Evolutionary conservation across 30 jellyfish, hydroid and myxozoan genomes (phyloP).

Genomic region (Calvadosia cruxmelitensis): DNA sequence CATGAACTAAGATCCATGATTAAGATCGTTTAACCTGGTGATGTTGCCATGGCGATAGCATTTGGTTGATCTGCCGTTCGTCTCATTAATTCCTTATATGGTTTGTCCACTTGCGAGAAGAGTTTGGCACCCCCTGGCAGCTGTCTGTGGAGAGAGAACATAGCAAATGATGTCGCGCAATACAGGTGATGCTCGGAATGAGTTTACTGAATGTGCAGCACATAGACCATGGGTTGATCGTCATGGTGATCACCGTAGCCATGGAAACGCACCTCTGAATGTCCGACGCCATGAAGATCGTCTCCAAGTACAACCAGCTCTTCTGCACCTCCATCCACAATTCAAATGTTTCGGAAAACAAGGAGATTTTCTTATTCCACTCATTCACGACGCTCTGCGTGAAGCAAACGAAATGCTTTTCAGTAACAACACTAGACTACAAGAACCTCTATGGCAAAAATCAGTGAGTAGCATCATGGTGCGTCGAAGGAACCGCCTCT

Average conservation of each 20-base stretch:
- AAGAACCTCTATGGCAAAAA: background rate
- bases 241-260: no score
- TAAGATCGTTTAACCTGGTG: conserved; percentile 66
- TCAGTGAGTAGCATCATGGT: background rate
- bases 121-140: conserved; percentile 62
- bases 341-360: conserved; percentile 46
- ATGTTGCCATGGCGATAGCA: conserved; percentile 60
- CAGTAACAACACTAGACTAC: no score
- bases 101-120: conserved; percentile 63
- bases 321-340: conserved; percentile 84
- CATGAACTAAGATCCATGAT: no score
- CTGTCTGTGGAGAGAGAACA: conserved; percentile 40
- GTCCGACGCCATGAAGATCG: conserved; percentile 74
- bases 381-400: conserved; percentile 47
- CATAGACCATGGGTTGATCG: no score
- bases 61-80: conserved; percentile 71
- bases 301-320: conserved; percentile 67
- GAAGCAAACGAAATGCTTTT: background rate
- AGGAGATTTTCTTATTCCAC: conserved; percentile 58
- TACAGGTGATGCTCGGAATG: no score
- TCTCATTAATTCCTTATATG: conserved; percentile 77
- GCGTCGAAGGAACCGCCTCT: background rate
- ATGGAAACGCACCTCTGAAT: conserved; percentile 87
- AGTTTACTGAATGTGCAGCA: no score
- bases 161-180: no score